Percentiles rank a stretch among this genome's conserved stretches.
Conservation (phyloP, 2,113 vertebrate genomes). For the Solea solea region DNA sequence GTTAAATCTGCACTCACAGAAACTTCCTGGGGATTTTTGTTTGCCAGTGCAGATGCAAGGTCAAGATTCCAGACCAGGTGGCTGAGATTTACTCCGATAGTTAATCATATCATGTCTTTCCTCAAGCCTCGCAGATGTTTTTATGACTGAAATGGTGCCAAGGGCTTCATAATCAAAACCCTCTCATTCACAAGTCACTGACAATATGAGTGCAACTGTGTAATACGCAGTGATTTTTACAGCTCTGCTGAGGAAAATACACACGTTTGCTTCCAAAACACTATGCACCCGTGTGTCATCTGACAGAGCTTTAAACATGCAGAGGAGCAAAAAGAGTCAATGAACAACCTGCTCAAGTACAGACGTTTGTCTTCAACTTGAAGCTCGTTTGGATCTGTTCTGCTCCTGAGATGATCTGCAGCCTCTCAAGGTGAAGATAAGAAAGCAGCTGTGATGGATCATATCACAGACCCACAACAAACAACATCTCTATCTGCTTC, state of each 20-base stretch:
- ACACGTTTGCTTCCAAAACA: slow-evolving; percentile 39
- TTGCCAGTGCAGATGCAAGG: slow-evolving; percentile 52
- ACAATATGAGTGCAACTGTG: slow-evolving; percentile 15
- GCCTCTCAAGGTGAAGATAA: neutral
- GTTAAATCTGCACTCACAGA: slow-evolving; percentile 27
- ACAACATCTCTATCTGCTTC: slow-evolving; percentile 28
- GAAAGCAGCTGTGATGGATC: neutral
- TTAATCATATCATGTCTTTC: slow-evolving; percentile 52
- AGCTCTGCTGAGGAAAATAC: slow-evolving; percentile 8
- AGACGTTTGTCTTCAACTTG: neutral
- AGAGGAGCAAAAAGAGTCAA: neutral
- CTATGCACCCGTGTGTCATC: neutral
- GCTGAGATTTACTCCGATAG: slow-evolving; percentile 54
- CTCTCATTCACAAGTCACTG: slow-evolving; percentile 32
- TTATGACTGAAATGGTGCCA: slow-evolving; percentile 43
- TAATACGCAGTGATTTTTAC: slow-evolving; percentile 20
- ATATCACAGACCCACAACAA: neutral
- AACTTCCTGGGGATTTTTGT: slow-evolving; percentile 28
- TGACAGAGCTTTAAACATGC: slow-evolving; percentile 6
- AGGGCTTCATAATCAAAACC: slow-evolving; percentile 29
- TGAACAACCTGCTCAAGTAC: neutral
- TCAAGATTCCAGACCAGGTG: slow-evolving; percentile 66
- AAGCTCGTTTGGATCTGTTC: neutral
- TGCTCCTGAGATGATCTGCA: neutral
- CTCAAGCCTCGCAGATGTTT: slow-evolving; percentile 28